phyloP scores from a whole-genome alignment of 2,888 invertebrate genomes.

The Ecliptopera silaceata region DNA sequence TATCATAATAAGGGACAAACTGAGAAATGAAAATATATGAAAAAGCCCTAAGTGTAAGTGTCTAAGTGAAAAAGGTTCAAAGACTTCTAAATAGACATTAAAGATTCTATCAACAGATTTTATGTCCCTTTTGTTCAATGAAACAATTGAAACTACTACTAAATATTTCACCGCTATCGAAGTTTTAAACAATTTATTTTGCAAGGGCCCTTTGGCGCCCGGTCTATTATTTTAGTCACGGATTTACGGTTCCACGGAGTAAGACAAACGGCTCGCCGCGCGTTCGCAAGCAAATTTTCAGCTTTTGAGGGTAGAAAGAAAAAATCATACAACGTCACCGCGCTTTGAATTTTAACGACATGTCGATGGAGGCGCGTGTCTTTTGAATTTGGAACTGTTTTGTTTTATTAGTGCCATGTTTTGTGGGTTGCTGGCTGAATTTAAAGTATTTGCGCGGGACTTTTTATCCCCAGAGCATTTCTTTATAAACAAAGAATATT shows the following conservation, averaged over 20 bases:
- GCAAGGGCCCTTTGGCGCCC: background rate
- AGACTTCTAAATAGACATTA: no score
- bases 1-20: no score
- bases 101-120: no score
- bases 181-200: no score
- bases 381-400: constrained; percentile 42
- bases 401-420: constrained; percentile 31
- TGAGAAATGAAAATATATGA: no score
- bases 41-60: no score
- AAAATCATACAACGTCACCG: constrained; percentile 38
- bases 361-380: constrained; percentile 27
- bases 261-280: constrained; percentile 60
- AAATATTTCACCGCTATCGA: no score
- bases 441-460: constrained; percentile 5
- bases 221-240: constrained; percentile 65
- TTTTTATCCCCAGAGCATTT: background rate
- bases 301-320: constrained; percentile 36
- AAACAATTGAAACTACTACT: no score
- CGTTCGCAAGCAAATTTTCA: constrained; percentile 61
- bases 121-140: no score
- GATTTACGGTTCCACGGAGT: constrained; percentile 57
- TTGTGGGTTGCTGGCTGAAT: constrained; percentile 16
- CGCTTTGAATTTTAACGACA: constrained; percentile 35
- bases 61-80: no score
- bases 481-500: no score